Evolutionary conservation across 2,888 invertebrate genomes (phyloP), one percentile per base, ranked within the genome.

Genomic region (Drosophila basisetae): DNA sequence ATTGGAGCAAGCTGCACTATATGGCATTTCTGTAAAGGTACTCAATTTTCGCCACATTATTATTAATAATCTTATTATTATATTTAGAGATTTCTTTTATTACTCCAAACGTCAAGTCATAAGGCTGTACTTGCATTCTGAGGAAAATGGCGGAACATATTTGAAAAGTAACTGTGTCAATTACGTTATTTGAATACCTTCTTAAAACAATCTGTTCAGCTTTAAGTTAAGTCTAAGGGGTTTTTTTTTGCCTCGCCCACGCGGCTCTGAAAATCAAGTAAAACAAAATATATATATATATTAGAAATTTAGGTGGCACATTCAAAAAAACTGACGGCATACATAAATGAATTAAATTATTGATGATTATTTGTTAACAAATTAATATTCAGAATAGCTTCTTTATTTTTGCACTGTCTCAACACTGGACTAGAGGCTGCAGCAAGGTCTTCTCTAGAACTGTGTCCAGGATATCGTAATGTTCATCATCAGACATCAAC

Each of bases 381-480:
- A 22, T 4, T 0, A 16, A 22, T 16, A 7, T 16, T 22, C 7
- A 13, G 25, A 16, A 16, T 16, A 22, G 22, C 22, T 47, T 16
- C 16, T 47, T 16, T 16, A 16, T 16, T 47, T 13, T 7, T 22
- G 13, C 4, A 9, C 22, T 7, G 4, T 4, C 22, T 22, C 13
- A 47, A 13, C 22, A 13, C 43, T 25, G 25, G 22, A 9, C 4
- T 2, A 2, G 4, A 9, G 47, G 9, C 16, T 16, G 5, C 13
- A 16, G 16, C 9, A 16, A 31, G n/a, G 25, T 10, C 5, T 25
- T 16, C 35, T 9, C 22, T 16, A 18, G 18, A 41, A 6, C 18
- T 10, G 16, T 37, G n/a, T 35, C 39, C 41, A 63, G 68, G 75
- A 62, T 74, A 74, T 74, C 16, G 16, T 4, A 9, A 11, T 18